phyloP scores from a whole-genome alignment of 2,888 invertebrate genomes.

The Halictus quadricinctus region DNA sequence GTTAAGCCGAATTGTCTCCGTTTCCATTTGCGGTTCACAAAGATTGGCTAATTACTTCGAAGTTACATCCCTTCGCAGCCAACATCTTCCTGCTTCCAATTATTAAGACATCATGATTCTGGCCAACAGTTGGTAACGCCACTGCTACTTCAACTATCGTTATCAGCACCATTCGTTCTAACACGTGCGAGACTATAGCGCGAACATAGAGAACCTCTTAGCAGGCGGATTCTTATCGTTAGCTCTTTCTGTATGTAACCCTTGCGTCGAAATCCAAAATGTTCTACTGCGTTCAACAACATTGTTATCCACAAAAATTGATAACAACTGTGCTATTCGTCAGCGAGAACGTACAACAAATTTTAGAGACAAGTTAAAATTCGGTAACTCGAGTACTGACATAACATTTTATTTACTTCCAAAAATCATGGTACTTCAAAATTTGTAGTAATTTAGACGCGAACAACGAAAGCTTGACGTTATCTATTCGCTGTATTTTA shows the following conservation, averaged over 20 bases:
- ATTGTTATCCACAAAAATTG: background rate
- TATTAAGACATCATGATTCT: conserved; percentile 73
- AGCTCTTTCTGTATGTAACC: background rate
- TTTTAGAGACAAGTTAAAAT: background rate
- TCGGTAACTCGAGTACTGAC: background rate
- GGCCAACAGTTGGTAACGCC: conserved; percentile 32
- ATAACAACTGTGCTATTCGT: background rate
- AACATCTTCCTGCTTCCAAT: conserved; percentile 73
- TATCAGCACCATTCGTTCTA: conserved; percentile 8
- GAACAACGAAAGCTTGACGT: background rate
- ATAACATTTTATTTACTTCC: background rate
- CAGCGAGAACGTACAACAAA: background rate
- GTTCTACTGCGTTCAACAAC: background rate
- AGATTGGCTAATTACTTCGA: conserved; percentile 74
- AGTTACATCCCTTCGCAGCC: conserved; percentile 69
- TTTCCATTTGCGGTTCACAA: conserved; percentile 67
- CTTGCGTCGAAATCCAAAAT: background rate
- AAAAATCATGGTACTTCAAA: background rate
- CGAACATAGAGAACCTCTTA: background rate
- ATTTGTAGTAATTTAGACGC: background rate
- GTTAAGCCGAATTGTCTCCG: conserved; percentile 74
- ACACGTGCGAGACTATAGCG: background rate
- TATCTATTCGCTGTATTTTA: background rate
- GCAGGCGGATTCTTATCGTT: background rate
- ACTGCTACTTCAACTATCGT: conserved; percentile 1